Evolutionary conservation across 2,113 vertebrate genomes (phyloP), one percentile per base, ranked within the genome.

Genomic region (Fregata magnificens): DNA sequence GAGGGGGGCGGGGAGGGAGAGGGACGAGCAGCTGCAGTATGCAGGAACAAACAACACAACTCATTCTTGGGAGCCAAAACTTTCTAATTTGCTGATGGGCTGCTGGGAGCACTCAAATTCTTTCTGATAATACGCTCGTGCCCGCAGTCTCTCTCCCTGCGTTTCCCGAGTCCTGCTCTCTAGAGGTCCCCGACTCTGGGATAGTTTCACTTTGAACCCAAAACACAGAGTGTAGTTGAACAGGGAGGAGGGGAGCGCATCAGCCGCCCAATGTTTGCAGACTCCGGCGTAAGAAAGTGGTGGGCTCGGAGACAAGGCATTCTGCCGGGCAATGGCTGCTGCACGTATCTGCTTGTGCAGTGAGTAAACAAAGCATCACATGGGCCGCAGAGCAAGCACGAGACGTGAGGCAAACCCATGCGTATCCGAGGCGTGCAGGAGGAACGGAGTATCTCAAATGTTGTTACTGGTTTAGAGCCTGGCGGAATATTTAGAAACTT

Each of bases 41-140:
- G 96, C 93, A 90, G 96, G 95, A 92, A 94, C 98, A 98, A 98
- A 99, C 99, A 99, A 99, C 98, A 97, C 98, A 91, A 89, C 97
- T 98, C 98, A 98, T 98, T 99, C 98, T 99, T 98, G 96, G 96
- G 97, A 98, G 98, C 97, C 98, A 96, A 97, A 98, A 99, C 98
- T 98, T 98, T 97, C 95, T 97, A 88, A 98, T 98, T 98, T 97
- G 98, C 98, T 98, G 82, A 97, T 97, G 98, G 98, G 97, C 98
- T 97, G 98, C 96, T 98, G 97, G 95, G 95, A 94, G 97, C 97
- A 93, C 95, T 98, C 96, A 97, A 97, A 98, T 98, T 98, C 98
- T 98, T 98, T 98, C 97, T 98, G 98, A 98, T 98, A 98, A 97
- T 97, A 82, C 11, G 52, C 97, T 92, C 52, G 62, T 94, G 96